A percentile compares a stretch with the other conserved stretches of the same genome.
Conservation (phyloP, 1,140 invertebrate species). For the Stratiolaelaps scimitus region DNA sequence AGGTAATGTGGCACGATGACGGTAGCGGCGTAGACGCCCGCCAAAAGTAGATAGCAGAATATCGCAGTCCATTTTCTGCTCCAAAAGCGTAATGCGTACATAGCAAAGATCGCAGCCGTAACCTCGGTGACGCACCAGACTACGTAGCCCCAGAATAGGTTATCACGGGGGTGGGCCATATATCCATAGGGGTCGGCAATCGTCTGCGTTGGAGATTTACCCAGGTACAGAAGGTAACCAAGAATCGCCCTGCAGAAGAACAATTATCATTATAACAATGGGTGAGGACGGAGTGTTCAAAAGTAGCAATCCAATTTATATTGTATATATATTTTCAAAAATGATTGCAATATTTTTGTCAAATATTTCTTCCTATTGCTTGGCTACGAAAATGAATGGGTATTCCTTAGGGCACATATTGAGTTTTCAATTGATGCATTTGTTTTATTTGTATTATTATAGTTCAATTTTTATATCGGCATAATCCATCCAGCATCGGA, state of each 20-base stretch:
- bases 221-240: slow-evolving; percentile 10
- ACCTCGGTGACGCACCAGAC: slow-evolving; percentile 16
- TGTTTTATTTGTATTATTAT: too few species aligned
- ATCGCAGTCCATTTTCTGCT: slow-evolving; percentile 16
- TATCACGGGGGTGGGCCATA: slow-evolving; percentile 26
- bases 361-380: too few species aligned
- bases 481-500: too few species aligned
- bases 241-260: slow-evolving; percentile 10
- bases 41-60: slow-evolving; percentile 17
- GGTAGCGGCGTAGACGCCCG: slow-evolving; percentile 2
- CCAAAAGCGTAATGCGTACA: slow-evolving; percentile 22
- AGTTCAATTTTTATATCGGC: too few species aligned
- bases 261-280: not conserved
- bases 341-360: too few species aligned
- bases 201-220: slow-evolving; percentile 23
- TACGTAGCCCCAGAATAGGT: slow-evolving; percentile 21
- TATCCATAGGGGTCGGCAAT: slow-evolving; percentile 17
- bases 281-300: too few species aligned
- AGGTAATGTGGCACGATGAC: not conserved
- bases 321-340: too few species aligned
- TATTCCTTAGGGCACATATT: too few species aligned
- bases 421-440: too few species aligned
- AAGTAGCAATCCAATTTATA: too few species aligned
- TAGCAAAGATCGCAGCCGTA: slow-evolving; percentile 11
- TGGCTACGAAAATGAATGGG: too few species aligned